Conservation (phyloP, 1,140 invertebrate species). For the Prorops nasuta region DNA sequence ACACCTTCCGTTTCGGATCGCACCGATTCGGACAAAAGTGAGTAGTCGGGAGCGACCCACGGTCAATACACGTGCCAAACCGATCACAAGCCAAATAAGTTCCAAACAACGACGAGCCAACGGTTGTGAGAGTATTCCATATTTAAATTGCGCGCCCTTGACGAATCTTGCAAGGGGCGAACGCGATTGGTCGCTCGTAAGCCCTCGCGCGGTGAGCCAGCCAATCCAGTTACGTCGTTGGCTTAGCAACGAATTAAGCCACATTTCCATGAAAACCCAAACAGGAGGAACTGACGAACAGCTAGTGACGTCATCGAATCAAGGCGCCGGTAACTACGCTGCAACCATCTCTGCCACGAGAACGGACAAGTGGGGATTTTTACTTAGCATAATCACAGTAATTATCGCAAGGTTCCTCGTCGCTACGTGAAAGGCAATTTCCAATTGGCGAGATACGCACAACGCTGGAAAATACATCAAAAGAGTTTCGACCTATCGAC, state of each 20-base stretch:
- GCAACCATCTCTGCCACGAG: constrained; percentile 9
- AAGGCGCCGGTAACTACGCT: constrained; percentile 27
- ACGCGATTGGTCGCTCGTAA: constrained; percentile 2
- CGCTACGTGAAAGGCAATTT: constrained; percentile 21
- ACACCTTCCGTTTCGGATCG: constrained; percentile 41
- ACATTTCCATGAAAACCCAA: too few relatives aligned
- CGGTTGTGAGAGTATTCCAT: constrained; percentile 6
- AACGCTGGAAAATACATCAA: too few relatives aligned
- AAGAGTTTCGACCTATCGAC: too few relatives aligned
- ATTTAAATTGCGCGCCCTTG: constrained; percentile 1
- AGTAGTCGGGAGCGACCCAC: constrained; percentile 21
- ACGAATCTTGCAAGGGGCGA: constrained; percentile 9
- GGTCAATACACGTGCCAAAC: constrained; percentile 7
- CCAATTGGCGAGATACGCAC: too few relatives aligned
- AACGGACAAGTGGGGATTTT: constrained; percentile 20
- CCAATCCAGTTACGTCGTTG: constrained; percentile 18
- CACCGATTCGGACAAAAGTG: constrained; percentile 41
- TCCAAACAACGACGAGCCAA: constrained; percentile 32
- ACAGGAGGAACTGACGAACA: constrained; percentile 47
- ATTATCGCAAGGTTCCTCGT: constrained; percentile 33
- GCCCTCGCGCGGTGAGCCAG: neutral
- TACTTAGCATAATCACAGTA: constrained; percentile 25
- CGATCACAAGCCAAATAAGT: constrained; percentile 24
- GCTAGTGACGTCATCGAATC: constrained; percentile 44
- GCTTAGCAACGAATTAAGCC: constrained; percentile 18